Percentiles rank a stretch among this genome's conserved stretches.
Conservation (phyloP, 2,797 vertebrate genomes). For the Pteropus rufus region DNA sequence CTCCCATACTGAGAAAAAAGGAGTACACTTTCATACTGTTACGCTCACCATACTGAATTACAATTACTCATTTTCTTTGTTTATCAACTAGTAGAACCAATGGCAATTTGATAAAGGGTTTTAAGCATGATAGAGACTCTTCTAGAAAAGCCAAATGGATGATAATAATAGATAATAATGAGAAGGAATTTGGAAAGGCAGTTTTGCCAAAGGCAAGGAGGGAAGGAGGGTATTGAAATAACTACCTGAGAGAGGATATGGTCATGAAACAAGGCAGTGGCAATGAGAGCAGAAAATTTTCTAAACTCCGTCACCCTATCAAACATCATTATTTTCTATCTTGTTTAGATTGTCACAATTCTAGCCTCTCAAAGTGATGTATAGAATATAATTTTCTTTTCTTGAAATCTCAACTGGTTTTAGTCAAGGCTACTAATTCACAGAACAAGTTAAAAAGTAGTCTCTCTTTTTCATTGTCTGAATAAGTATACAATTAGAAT, state of each 20-base stretch:
- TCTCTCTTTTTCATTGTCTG: not conserved
- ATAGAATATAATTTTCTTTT: not conserved
- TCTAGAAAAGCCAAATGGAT: not conserved
- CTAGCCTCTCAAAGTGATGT: not conserved
- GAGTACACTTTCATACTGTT: not conserved
- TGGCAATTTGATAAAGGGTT: not conserved
- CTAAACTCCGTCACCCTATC: not conserved
- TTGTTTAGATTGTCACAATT: not conserved
- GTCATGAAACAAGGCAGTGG: not conserved
- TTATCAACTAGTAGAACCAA: not conserved
- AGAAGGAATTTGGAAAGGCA: not conserved
- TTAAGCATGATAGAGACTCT: not conserved
- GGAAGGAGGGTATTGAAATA: not conserved
- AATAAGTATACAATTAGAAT: not conserved
- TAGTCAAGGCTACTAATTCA: not conserved
- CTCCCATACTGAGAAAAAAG: not conserved
- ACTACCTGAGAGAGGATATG: not conserved
- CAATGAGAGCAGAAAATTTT: not conserved
- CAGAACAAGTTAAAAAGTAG: not conserved
- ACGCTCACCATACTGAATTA: not conserved
- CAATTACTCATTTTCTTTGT: not conserved
- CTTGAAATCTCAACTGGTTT: not conserved
- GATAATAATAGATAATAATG: not conserved
- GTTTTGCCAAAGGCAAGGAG: not conserved
- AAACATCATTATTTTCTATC: not conserved